These are phyloP conservation scores for Darwinula stevensoni DNA, from an alignment of 2,888 invertebrate species.

Conservation along the genomic window DNA sequence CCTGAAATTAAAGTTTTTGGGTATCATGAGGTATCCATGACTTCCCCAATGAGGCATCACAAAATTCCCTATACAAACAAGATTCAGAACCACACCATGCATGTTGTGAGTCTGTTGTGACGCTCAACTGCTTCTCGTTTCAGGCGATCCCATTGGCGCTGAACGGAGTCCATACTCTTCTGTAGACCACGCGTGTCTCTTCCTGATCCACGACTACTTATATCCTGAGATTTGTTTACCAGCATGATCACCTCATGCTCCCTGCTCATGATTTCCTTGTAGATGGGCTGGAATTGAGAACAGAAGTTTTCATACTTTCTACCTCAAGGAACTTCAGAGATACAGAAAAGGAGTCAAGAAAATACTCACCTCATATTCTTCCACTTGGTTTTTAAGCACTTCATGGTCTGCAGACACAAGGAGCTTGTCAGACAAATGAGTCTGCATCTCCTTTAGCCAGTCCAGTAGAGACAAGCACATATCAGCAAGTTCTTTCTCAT, in stretches of 20 bases:
- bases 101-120: slow-evolving; percentile 55
- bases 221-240: slow-evolving; percentile 56
- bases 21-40: no score
- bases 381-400: slow-evolving; percentile 53
- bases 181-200: slow-evolving; percentile 26
- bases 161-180: slow-evolving; percentile 58
- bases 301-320: background rate
- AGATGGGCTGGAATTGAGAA: slow-evolving; percentile 29
- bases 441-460: slow-evolving; percentile 56
- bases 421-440: slow-evolving; percentile 39
- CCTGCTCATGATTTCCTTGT: slow-evolving; percentile 54
- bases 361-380: slow-evolving; percentile 35
- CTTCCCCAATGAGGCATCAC: no score
- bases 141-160: slow-evolving; percentile 68
- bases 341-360: no score
- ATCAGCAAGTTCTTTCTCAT: slow-evolving; percentile 66
- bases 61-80: background rate
- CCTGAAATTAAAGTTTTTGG: slow-evolving; percentile 16
- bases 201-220: slow-evolving; percentile 13
- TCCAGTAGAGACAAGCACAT: slow-evolving; percentile 61
- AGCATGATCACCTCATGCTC: slow-evolving; percentile 84
- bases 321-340: no score
- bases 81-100: slow-evolving; percentile 22
- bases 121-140: slow-evolving; percentile 61
- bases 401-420: slow-evolving; percentile 58